Conservation (phyloP, 2,888 invertebrate genomes). For the Diogma glabrata region DNA sequence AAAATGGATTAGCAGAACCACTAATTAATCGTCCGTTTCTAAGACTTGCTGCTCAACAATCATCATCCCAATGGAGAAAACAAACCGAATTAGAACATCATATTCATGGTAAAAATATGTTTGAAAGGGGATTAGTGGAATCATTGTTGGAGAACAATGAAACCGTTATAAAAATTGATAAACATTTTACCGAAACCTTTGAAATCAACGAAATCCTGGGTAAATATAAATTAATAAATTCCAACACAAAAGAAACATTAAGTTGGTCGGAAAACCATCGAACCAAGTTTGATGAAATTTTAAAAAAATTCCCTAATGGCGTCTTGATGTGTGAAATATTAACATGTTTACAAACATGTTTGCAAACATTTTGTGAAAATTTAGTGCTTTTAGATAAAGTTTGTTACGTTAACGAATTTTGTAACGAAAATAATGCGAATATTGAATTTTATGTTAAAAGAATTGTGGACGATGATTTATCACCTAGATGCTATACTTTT, state of each 20-base stretch:
- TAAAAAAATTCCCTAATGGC: constrained; percentile 23
- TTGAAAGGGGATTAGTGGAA: constrained; percentile 51
- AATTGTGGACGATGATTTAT: constrained; percentile 47
- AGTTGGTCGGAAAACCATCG: constrained; percentile 24
- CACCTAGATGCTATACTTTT: constrained; percentile 54
- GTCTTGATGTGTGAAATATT: constrained; percentile 32
- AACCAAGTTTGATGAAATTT: constrained; percentile 20
- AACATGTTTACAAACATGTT: constrained; percentile 36
- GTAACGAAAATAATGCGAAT: constrained; percentile 23
- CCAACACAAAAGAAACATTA: constrained; percentile 10
- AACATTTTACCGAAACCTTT: background rate
- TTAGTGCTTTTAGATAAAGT: constrained; percentile 42
- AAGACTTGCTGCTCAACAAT: constrained; percentile 59
- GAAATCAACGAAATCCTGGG: background rate
- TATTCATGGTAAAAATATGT: constrained; percentile 37
- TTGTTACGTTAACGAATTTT: constrained; percentile 35
- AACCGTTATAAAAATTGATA: background rate
- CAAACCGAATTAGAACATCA: constrained; percentile 38
- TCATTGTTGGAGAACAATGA: constrained; percentile 36
- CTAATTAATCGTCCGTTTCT: constrained; percentile 54
- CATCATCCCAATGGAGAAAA: constrained; percentile 40
- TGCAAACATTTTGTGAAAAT: constrained; percentile 48
- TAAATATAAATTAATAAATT: background rate
- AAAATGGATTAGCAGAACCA: constrained; percentile 29
- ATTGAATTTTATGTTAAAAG: constrained; percentile 35